Evolutionary conservation across 2,113 vertebrate species (phyloP).

Genomic region (Gopherus evgoodei): DNA sequence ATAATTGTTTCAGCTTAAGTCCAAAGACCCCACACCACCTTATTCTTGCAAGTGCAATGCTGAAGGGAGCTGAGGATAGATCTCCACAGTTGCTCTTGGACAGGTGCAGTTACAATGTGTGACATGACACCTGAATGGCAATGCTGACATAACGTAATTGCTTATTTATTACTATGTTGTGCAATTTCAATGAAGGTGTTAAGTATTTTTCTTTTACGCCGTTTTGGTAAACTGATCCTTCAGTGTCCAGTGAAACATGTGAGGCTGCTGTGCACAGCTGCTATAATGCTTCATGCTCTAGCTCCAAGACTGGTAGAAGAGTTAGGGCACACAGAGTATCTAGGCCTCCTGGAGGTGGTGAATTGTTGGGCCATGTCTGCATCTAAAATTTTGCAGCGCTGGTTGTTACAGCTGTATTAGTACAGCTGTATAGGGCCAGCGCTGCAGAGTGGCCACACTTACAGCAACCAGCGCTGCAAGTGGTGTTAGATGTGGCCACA

Average conservation of each 20-base stretch:
- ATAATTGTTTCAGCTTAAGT: too few relatives aligned
- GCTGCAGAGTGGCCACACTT: too few relatives aligned
- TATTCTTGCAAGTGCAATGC: too few relatives aligned
- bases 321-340: neutral
- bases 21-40: too few relatives aligned
- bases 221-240: neutral
- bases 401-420: too few relatives aligned
- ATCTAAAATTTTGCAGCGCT: too few relatives aligned
- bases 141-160: neutral
- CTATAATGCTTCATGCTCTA: neutral
- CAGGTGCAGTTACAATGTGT: neutral
- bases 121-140: neutral
- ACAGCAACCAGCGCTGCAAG: too few relatives aligned
- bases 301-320: neutral
- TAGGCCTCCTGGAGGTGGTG: too few relatives aligned
- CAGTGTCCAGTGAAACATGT: neutral
- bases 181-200: neutral
- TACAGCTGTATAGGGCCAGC: too few relatives aligned
- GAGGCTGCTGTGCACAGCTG: neutral
- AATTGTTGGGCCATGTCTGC: too few relatives aligned
- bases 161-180: neutral
- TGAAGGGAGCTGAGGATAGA: too few relatives aligned
- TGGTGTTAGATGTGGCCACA: too few relatives aligned
- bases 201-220: accelerated
- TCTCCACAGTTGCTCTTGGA: accelerated